phyloP scores from a whole-genome alignment of 2,113 vertebrate genomes.

The Hippocampus barbouri region DNA sequence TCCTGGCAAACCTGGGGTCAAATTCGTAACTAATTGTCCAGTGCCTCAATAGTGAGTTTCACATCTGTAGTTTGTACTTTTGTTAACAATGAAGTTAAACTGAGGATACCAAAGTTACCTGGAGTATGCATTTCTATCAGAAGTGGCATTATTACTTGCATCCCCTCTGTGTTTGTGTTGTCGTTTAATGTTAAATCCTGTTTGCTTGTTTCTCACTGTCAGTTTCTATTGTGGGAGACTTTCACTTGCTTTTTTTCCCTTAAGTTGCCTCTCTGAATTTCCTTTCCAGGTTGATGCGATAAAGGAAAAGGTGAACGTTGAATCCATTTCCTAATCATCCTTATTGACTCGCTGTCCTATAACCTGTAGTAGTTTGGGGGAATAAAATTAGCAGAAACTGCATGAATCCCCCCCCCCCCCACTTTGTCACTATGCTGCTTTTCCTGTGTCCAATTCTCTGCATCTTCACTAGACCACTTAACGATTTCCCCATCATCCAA shows the following conservation, averaged over 20 bases:
- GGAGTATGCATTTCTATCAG: constrained; percentile 67
- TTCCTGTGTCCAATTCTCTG: constrained; percentile 58
- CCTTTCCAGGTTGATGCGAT: constrained; percentile 99
- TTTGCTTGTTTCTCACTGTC: constrained; percentile 58
- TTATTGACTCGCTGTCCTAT: constrained; percentile 69
- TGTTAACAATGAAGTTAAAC: not conserved
- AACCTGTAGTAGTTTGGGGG: constrained; percentile 85
- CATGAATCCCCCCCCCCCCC: constrained; percentile 79
- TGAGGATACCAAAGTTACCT: constrained; percentile 24
- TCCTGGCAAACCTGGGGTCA: too few species aligned
- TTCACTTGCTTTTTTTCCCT: constrained; percentile 60
- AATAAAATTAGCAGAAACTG: constrained; percentile 92
- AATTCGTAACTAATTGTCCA: not conserved
- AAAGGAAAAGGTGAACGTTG: constrained; percentile 99
- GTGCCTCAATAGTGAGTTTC: not conserved
- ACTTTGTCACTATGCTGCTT: constrained; percentile 91
- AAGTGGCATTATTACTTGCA: constrained; percentile 56
- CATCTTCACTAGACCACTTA: constrained; percentile 80
- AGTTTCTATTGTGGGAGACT: constrained; percentile 58
- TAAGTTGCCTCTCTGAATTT: constrained; percentile 91
- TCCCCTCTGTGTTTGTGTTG: constrained; percentile 69
- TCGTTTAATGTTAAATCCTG: constrained; percentile 81
- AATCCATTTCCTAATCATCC: constrained; percentile 85
- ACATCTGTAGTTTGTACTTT: constrained; percentile 1
- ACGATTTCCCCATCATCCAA: constrained; percentile 33